A percentile compares a stretch with the other conserved stretches of the same genome.
Evolutionary conservation across 2,113 vertebrate genomes (phyloP).

Genomic region (Ptilorrhoa leucosticta): DNA sequence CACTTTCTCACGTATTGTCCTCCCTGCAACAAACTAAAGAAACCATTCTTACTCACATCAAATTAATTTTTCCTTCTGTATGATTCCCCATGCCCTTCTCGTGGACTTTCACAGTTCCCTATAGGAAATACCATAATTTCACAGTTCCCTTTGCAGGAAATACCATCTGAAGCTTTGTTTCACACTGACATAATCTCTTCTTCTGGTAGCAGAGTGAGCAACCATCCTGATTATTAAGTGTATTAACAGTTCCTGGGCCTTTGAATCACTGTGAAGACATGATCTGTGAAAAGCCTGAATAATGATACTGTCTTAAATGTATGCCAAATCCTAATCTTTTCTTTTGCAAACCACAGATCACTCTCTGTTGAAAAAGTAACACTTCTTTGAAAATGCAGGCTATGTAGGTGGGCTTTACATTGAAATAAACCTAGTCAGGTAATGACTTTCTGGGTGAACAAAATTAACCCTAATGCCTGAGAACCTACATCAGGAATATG

Average conservation of each 20-base stretch:
- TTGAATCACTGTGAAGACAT: background rate
- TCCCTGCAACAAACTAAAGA: background rate
- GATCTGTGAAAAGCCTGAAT: background rate
- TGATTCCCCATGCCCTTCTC: background rate
- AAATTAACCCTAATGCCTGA: background rate
- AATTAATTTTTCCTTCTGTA: background rate
- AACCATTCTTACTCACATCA: background rate
- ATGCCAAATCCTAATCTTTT: background rate
- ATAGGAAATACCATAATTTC: background rate
- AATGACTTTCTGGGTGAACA: background rate
- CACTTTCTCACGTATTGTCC: background rate
- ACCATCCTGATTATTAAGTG: background rate
- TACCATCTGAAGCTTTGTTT: background rate
- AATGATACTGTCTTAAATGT: background rate
- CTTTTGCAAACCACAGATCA: background rate
- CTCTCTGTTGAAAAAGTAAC: background rate
- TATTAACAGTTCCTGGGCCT: background rate
- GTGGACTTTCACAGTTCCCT: background rate
- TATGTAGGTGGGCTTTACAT: background rate
- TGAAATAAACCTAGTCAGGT: background rate
- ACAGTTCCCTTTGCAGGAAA: background rate
- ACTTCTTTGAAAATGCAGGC: background rate
- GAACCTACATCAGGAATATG: background rate
- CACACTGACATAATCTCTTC: background rate
- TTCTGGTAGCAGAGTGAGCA: background rate